These are phyloP conservation scores for Alouatta caraya DNA, from an alignment of 2,797 vertebrate species.

Conservation along the genomic window DNA sequence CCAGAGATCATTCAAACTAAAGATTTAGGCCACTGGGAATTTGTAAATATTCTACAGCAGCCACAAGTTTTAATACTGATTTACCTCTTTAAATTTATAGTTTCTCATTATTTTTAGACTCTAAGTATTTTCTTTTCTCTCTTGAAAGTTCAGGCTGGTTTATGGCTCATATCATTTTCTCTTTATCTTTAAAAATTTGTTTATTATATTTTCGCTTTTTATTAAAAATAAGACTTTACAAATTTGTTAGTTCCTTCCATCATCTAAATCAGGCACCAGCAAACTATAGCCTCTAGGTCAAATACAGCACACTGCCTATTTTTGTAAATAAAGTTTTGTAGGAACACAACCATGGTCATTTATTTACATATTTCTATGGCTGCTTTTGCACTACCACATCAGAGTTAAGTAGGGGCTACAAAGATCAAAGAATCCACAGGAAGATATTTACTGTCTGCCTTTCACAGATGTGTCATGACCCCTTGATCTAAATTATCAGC, in stretches of 20 bases:
- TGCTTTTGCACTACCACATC: background rate
- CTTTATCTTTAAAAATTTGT: background rate
- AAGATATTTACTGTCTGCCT: background rate
- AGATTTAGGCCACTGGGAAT: background rate
- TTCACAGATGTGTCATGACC: background rate
- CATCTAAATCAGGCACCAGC: background rate
- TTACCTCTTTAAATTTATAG: background rate
- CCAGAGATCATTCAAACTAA: background rate
- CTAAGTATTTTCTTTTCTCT: conserved; percentile 5
- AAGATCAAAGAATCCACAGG: background rate
- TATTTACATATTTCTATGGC: background rate
- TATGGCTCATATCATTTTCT: background rate
- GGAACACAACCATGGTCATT: background rate
- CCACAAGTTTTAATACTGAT: background rate
- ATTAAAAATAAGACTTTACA: background rate
- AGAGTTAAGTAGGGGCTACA: background rate
- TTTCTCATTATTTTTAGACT: background rate
- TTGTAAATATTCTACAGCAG: background rate
- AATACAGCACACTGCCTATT: background rate
- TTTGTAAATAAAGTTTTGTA: background rate
- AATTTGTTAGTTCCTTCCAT: background rate
- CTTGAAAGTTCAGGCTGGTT: background rate
- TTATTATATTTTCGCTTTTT: background rate
- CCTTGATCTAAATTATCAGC: background rate
- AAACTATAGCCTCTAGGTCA: background rate